phyloP scores from a whole-genome alignment of 1,140 invertebrate species.

The Drosophila navojoa region DNA sequence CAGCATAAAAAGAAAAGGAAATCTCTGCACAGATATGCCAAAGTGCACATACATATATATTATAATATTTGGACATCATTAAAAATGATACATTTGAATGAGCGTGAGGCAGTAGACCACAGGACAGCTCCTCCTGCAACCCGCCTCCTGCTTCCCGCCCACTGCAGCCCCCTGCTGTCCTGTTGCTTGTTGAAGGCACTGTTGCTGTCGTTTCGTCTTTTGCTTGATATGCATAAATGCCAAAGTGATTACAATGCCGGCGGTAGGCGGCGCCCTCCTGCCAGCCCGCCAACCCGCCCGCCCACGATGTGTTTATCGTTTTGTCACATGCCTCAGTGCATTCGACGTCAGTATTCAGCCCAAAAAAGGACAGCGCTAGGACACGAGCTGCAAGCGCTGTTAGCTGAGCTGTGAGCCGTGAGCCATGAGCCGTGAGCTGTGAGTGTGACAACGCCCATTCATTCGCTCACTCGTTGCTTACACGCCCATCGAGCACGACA shows the following conservation, averaged over 20 bases:
- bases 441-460: conserved; percentile 67
- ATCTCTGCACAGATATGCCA: conserved; percentile 41
- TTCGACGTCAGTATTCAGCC: conserved; percentile 26
- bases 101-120: conserved; percentile 7
- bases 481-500: conserved; percentile 75
- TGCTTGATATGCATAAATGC: conserved; percentile 81
- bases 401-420: conserved; percentile 19
- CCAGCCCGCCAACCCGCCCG: conserved; percentile 11
- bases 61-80: conserved; percentile 76
- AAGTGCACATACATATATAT: conserved; percentile 15
- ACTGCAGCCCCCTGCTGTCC: conserved; percentile 1
- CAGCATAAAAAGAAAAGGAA: conserved; percentile 71
- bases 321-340: conserved; percentile 68
- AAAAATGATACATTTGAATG: conserved; percentile 78
- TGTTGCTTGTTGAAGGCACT: conserved; percentile 22
- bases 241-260: conserved; percentile 82
- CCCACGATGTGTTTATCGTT: conserved; percentile 78
- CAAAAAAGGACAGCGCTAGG: conserved; percentile 35
- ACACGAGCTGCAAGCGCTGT: conserved; percentile 16
- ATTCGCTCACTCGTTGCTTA: conserved; percentile 77
- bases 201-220: conserved; percentile 51
- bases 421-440: conserved; percentile 45
- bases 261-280: not conserved
- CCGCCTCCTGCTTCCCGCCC: not conserved
- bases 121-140: not conserved